A percentile compares a stretch with the other conserved stretches of the same genome.
These are phyloP conservation scores for Tetrax tetrax DNA, from an alignment of 2,113 vertebrate genomes.

Conservation along the genomic window DNA sequence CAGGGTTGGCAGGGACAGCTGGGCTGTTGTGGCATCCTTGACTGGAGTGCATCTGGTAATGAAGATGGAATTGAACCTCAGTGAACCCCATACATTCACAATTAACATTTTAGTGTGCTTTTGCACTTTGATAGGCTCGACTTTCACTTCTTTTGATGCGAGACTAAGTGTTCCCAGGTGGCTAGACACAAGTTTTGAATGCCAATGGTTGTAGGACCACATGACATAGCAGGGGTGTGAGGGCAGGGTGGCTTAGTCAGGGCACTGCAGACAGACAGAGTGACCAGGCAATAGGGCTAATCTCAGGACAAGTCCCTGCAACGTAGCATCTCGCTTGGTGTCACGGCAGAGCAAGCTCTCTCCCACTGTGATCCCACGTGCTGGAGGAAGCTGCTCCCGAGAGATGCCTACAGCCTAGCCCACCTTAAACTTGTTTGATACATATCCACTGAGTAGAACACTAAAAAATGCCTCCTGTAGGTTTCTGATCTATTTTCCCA, in stretches of 20 bases:
- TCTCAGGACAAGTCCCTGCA: not conserved
- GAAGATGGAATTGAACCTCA: not conserved
- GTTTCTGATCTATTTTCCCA: not conserved
- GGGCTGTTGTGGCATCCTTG: not conserved
- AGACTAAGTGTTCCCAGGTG: not conserved
- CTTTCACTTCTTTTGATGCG: not conserved
- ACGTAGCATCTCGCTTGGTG: not conserved
- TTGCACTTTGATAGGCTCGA: not conserved
- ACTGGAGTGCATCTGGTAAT: not conserved
- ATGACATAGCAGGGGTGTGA: rapidly evolving
- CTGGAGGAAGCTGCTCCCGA: not conserved
- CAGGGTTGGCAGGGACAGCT: not conserved
- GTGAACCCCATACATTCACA: not conserved
- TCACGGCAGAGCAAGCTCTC: not conserved
- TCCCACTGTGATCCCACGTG: not conserved
- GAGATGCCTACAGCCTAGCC: not conserved
- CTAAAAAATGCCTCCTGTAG: not conserved
- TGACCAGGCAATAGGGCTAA: not conserved
- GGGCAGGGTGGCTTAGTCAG: not conserved
- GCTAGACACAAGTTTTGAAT: not conserved
- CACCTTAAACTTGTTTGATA: not conserved
- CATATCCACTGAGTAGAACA: not conserved
- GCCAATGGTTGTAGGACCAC: not conserved
- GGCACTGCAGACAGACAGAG: not conserved
- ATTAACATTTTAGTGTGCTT: not conserved